Percentiles rank a stretch among this genome's conserved stretches.
Conservation (phyloP, 2,113 vertebrate species). For the Cyprinus carpio region DNA sequence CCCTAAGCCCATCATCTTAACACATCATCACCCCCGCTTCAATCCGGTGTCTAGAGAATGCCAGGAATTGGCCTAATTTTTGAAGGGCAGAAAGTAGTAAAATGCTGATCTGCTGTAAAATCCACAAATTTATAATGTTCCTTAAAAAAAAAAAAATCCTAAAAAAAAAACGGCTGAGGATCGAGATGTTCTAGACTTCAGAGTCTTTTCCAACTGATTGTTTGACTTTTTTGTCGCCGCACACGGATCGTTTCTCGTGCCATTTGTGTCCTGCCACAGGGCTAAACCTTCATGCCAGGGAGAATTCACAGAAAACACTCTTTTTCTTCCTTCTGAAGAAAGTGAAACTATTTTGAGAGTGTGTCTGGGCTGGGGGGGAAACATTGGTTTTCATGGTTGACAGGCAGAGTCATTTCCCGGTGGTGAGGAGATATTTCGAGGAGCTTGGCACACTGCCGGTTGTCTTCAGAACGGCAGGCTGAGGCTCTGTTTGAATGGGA, state of each 20-base stretch:
- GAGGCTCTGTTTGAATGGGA: slow-evolving; percentile 37
- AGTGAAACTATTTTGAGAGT: slow-evolving; percentile 56
- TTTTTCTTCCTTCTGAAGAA: slow-evolving; percentile 50
- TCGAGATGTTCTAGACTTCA: background rate
- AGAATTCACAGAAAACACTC: slow-evolving; percentile 46
- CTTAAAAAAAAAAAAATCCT: background rate
- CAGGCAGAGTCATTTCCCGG: slow-evolving; percentile 59
- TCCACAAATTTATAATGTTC: background rate
- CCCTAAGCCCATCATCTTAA: slow-evolving; percentile 5
- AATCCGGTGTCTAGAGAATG: slow-evolving; percentile 13
- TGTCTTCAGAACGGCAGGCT: slow-evolving; percentile 56
- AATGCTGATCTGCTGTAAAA: background rate
- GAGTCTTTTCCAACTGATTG: slow-evolving; percentile 28
- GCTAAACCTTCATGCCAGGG: slow-evolving; percentile 42
- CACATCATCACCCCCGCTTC: slow-evolving; percentile 1
- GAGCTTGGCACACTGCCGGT: slow-evolving; percentile 32
- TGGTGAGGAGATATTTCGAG: slow-evolving; percentile 59
- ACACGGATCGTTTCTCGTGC: slow-evolving; percentile 25
- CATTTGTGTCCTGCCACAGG: slow-evolving; percentile 41
- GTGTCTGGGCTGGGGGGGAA: slow-evolving; percentile 55
- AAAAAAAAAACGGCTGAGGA: background rate
- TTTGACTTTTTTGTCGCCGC: slow-evolving; percentile 19
- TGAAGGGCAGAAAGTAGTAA: slow-evolving; percentile 25
- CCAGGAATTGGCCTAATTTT: slow-evolving; percentile 6
- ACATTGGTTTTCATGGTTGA: slow-evolving; percentile 55